phyloP scores from a whole-genome alignment of 64 coral and sea anemone genomes.

The Montipora foliosa region DNA sequence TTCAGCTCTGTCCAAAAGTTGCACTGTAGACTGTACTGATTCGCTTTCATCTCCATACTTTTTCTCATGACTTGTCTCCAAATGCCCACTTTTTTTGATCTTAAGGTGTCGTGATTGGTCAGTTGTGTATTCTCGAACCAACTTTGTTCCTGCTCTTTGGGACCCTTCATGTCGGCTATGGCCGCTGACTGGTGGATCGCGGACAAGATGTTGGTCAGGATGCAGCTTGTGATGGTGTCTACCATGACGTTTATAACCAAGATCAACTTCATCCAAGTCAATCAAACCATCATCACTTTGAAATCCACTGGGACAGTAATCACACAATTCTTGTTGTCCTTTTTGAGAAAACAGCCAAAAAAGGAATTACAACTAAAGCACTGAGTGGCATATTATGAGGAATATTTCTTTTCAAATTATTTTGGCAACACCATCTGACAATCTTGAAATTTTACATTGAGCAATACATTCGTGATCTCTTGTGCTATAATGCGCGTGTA shows the following conservation, averaged over 20 bases:
- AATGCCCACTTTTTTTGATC: neutral
- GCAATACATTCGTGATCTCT: no score
- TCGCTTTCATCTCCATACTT: neutral
- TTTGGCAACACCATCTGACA: neutral
- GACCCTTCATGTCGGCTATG: slow-evolving; percentile 21
- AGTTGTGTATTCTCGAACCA: neutral
- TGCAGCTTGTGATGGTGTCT: slow-evolving; percentile 19
- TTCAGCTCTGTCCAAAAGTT: neutral
- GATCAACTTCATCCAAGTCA: slow-evolving; percentile 18
- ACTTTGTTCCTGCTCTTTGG: neutral
- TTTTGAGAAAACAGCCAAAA: neutral
- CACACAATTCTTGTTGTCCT: slow-evolving; percentile 66
- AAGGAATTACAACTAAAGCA: neutral
- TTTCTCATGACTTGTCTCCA: neutral
- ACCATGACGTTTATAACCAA: slow-evolving; percentile 43
- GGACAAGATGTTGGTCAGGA: neutral
- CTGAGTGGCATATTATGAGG: no score
- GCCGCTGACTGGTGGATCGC: slow-evolving; percentile 4
- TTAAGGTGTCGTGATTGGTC: neutral
- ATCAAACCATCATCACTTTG: slow-evolving; percentile 26
- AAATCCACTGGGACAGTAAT: slow-evolving; percentile 65
- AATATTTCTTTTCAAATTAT: neutral
- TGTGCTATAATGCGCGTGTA: no score
- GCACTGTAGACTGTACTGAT: neutral
- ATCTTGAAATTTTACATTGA: no score